Base-by-base conservation (phyloP, 2,113 vertebrate genomes). In the Dissostichus mawsoni region DNA sequence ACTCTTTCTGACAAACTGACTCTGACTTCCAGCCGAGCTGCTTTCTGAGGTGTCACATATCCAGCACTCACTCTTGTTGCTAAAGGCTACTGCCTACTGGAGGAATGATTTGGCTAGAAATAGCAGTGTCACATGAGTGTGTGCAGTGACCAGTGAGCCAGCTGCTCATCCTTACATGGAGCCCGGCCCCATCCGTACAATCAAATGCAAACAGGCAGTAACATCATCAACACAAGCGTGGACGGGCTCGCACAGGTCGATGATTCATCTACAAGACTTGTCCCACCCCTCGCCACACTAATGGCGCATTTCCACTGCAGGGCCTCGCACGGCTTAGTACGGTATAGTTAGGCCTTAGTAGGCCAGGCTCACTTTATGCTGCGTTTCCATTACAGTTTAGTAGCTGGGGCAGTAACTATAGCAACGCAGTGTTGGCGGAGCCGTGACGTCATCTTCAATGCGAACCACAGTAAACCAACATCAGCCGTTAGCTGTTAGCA, bases 151-250 rank as follows among this genome's bases (percentile, higher is more conserved):
- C 85, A 78, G 65, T 66, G 81, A 86, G 83, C 90, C 90, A 87
- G 88, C 91, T 90, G 88, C 89, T 91, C 91, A 55, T 89, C 92
- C 92, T 92, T 92, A 93, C 89, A 93, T 92, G 90, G 90, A 91
- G 78, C 63, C 68, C 77, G 73, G 70, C 63, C 57, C 68, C 69
- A 11, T 70, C 50, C 51, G 25, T 67, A 83, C 78, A 84, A 74
- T 89, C 79, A 80, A 83, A 84, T 63, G 56, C 47, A 65, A 76
- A 79, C 48, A 63, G 47, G 69, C n/a, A n/a, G 57, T 20, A 75
- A 62, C 36, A 44, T 66, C 56, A 87, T 65, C 1, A 18, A 85
- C 75, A 71, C 48, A 61, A 61, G 69, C 0, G 61, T 11, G 11
- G 23, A 25, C 25, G 6, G 20, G 56, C 12, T 29, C 56, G 55